A percentile compares a stretch with the other conserved stretches of the same genome.
These are phyloP conservation scores for Eristalinus aeneus DNA, from an alignment of 2,888 invertebrate species.

Conservation along the genomic window DNA sequence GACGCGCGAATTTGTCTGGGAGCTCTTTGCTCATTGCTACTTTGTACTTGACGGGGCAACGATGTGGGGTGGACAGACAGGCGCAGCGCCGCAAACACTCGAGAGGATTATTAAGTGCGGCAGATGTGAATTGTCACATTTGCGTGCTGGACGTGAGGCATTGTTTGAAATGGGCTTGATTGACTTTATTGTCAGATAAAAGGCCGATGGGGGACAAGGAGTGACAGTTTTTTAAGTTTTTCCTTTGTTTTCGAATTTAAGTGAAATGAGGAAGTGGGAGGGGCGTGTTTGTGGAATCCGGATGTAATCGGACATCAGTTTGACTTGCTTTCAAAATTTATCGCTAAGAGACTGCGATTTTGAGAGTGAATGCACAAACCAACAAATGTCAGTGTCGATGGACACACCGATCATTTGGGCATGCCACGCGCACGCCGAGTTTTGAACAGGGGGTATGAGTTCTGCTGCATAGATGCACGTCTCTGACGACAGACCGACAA, in stretches of 20 bases:
- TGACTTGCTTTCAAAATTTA: no score
- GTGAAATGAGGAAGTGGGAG: neutral
- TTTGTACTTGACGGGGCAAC: conserved; percentile 3
- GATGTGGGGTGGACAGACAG: neutral
- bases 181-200: conserved; percentile 22
- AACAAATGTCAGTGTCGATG: no score
- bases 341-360: no score
- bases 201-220: neutral
- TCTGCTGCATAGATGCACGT: no score
- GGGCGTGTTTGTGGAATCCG: no score
- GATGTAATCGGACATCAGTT: no score
- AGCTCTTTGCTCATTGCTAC: conserved; percentile 15
- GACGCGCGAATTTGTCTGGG: conserved; percentile 1
- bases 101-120: conserved; percentile 7
- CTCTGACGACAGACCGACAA: no score
- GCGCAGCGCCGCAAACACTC: neutral
- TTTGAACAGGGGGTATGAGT: no score
- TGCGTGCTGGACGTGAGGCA: neutral
- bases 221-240: conserved; percentile 5
- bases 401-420: no score
- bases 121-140: conserved; percentile 36
- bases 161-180: neutral
- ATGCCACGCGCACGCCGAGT: no score
- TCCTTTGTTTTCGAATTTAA: neutral
- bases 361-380: no score